Conservation (phyloP, 2,888 invertebrate species). For the Eucriotettix oculatus region DNA sequence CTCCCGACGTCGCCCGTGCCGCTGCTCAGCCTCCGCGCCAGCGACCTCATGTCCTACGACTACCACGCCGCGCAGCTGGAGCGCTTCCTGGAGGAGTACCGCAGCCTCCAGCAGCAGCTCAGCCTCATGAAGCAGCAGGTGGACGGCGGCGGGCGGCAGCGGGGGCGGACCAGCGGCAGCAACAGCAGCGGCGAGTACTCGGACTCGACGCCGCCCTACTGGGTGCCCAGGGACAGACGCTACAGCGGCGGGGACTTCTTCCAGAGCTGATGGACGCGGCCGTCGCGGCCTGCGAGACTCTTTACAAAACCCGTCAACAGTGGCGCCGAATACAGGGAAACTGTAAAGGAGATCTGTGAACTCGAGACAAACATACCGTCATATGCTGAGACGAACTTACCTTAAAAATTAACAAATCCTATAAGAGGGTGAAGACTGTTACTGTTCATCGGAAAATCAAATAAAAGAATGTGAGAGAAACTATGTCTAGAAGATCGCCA, state of each 20-base stretch:
- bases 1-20: constrained; percentile 43
- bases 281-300: too few relatives aligned
- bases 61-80: constrained; percentile 66
- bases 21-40: constrained; percentile 5
- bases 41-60: constrained; percentile 39
- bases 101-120: constrained; percentile 57
- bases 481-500: too few relatives aligned
- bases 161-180: constrained; percentile 5
- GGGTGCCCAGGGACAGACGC: constrained; percentile 30
- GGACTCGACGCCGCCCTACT: constrained; percentile 23
- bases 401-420: too few relatives aligned
- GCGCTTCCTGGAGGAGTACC: constrained; percentile 62
- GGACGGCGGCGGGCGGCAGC: constrained; percentile 19
- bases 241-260: constrained; percentile 33
- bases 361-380: too few relatives aligned
- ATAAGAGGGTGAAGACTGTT: too few relatives aligned
- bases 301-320: too few relatives aligned
- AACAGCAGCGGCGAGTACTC: neutral
- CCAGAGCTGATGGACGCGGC: constrained; percentile 29
- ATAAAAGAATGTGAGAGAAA: too few relatives aligned
- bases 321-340: too few relatives aligned
- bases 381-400: too few relatives aligned
- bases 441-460: too few relatives aligned
- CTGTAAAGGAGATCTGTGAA: too few relatives aligned
- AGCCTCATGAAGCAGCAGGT: constrained; percentile 67